Conservation (phyloP, 2,797 vertebrate genomes). For the Cirrhinus molitorella region DNA sequence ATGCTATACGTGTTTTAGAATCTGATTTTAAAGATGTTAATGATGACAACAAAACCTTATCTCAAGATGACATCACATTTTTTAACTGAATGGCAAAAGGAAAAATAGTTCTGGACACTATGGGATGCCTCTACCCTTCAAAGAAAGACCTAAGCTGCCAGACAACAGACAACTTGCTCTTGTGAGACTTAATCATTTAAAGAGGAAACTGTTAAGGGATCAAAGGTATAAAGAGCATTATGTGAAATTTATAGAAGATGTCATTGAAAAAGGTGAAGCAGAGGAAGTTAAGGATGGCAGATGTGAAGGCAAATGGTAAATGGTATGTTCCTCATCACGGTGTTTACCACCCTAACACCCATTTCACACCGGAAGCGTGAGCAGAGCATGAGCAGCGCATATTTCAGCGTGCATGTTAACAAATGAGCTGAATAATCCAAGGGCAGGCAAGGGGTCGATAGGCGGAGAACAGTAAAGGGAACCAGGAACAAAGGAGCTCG, state of each 20-base stretch:
- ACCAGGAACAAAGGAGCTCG: too few relatives aligned
- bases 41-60: not conserved
- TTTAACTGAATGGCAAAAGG: not conserved
- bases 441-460: too few relatives aligned
- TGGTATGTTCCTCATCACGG: not conserved
- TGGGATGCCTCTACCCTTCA: conserved; percentile 6
- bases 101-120: not conserved
- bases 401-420: too few relatives aligned
- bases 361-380: too few relatives aligned
- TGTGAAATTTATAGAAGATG: not conserved
- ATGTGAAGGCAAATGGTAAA: not conserved
- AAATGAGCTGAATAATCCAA: too few relatives aligned
- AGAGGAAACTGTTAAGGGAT: not conserved
- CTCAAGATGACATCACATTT: not conserved
- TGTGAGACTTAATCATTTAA: too few relatives aligned
- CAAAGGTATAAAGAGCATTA: not conserved
- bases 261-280: not conserved
- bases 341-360: not conserved
- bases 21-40: conserved; percentile 17
- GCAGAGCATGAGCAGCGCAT: too few relatives aligned
- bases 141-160: not conserved
- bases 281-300: not conserved
- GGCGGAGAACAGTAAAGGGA: too few relatives aligned
- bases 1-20: not conserved
- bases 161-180: too few relatives aligned